Base-by-base conservation (phyloP, 2,888 invertebrate species). In the Drosophila recens region DNA sequence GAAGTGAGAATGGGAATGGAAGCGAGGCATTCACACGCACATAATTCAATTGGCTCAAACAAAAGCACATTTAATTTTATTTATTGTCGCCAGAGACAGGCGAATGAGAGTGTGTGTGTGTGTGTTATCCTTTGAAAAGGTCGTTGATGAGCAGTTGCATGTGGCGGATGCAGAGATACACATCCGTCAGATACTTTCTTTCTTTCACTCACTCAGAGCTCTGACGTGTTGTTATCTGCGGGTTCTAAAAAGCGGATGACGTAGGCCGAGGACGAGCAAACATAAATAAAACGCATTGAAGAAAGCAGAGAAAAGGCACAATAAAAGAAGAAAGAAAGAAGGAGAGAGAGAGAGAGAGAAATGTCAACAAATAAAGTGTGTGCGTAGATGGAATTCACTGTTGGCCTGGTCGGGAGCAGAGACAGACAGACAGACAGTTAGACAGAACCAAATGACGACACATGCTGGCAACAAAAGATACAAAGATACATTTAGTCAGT, bases 1-100 rank as follows among this genome's bases (percentile, higher is more conserved):
- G 57, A 53, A 23, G 4, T 30, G 30, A 15, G 5, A 45, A 11
- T 42, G 20, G 46, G 6, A 34, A 36, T 34, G 46, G 48, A 73
- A 80, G 67, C 66, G 75, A 75, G 73, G 68, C 77, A 87, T 90
- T 90, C 90, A 88, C 90, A 90, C 88, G 90, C 88, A 87, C 90
- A 90, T 90, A 90, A 90, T 90, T 90, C 90, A 90, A 90, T 90
- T 84, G 87, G 79, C 72, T 73, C 79, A 86, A 87, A 87, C 83
- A 86, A 87, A 89, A 89, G 80, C 83, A 83, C 86, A 89, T 89
- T 86, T 80, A 79, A 79, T 86, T 82, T 87, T 87, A 87, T 89
- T 87, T 87, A 89, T 87, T 87, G 74, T 78, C 75, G 52, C 49
- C 69, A 49, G 52, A 15, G 46, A 34, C 49, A 17, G 40, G 27